phyloP scores from a whole-genome alignment of 1,140 invertebrate species.

The Drosophila carrolli region DNA sequence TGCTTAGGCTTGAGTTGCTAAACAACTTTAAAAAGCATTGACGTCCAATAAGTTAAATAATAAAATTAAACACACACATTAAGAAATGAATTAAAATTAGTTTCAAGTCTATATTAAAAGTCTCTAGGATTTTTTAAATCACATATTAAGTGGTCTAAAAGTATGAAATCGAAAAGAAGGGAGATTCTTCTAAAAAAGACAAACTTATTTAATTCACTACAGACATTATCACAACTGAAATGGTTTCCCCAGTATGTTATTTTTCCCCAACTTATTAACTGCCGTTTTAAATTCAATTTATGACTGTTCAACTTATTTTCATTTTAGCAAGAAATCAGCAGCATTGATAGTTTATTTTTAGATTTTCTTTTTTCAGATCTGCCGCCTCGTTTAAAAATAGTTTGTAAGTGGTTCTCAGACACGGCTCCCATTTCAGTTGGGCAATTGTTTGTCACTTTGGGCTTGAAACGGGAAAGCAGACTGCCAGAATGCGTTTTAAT shows the following conservation, averaged over 20 bases:
- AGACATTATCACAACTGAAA: too few species aligned
- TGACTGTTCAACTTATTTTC: too few species aligned
- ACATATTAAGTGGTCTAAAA: too few species aligned
- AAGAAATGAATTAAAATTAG: too few species aligned
- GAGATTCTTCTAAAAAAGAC: too few species aligned
- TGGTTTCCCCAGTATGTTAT: too few species aligned
- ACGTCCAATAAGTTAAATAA: too few species aligned
- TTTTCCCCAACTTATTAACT: background rate
- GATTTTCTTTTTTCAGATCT: background rate
- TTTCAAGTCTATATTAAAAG: too few species aligned
- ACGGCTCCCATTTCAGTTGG: background rate
- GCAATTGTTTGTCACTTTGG: constrained; percentile 35
- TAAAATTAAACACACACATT: too few species aligned
- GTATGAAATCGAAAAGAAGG: too few species aligned
- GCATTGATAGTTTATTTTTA: background rate
- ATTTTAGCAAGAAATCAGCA: background rate
- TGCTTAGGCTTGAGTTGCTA: background rate
- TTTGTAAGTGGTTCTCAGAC: background rate
- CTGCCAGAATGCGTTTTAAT: constrained; percentile 28
- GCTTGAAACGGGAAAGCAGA: background rate
- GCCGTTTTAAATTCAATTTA: background rate
- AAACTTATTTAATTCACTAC: too few species aligned
- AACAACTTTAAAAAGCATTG: background rate
- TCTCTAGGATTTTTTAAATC: too few species aligned
- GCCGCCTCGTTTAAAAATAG: constrained; percentile 11